Evolutionary conservation across 2,888 invertebrate species (phyloP).

Genomic region (Synanthedon andrenaeformis): DNA sequence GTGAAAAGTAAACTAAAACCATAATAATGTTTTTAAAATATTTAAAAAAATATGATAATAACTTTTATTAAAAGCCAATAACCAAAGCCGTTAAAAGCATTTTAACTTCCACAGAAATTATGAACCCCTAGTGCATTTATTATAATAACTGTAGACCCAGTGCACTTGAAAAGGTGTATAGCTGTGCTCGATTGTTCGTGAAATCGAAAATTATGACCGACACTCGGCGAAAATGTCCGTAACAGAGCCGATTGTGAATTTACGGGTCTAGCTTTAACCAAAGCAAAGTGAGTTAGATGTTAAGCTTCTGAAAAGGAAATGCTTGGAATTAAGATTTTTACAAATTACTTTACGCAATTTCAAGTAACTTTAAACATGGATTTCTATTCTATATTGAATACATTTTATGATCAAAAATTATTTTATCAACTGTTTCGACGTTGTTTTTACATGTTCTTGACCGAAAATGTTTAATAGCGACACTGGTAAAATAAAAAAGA

Average conservation of each 20-base stretch:
- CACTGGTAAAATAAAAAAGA: no score
- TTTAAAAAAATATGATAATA: not conserved
- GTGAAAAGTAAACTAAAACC: no score
- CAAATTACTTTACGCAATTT: no score
- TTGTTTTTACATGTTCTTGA: no score
- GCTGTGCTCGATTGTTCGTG: slow-evolving; percentile 52
- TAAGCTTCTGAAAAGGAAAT: not conserved
- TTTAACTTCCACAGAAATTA: slow-evolving; percentile 1
- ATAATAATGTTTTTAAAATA: not conserved
- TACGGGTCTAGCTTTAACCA: slow-evolving; percentile 19
- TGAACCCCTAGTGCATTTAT: slow-evolving; percentile 4
- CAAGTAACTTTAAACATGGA: no score
- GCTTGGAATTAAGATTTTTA: no score
- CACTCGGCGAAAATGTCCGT: slow-evolving; percentile 32
- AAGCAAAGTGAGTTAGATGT: not conserved
- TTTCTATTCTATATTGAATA: no score
- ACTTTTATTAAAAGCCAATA: not conserved
- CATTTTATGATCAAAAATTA: no score
- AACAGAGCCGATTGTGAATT: slow-evolving; percentile 38
- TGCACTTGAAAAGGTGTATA: slow-evolving; percentile 30
- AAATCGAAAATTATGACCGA: slow-evolving; percentile 65
- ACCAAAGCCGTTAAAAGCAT: not conserved
- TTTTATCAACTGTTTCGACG: no score
- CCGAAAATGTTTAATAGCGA: no score
- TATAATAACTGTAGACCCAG: slow-evolving; percentile 6